Base-by-base conservation (phyloP, 2,113 vertebrate species). In the Neopipo cinnamomea region DNA sequence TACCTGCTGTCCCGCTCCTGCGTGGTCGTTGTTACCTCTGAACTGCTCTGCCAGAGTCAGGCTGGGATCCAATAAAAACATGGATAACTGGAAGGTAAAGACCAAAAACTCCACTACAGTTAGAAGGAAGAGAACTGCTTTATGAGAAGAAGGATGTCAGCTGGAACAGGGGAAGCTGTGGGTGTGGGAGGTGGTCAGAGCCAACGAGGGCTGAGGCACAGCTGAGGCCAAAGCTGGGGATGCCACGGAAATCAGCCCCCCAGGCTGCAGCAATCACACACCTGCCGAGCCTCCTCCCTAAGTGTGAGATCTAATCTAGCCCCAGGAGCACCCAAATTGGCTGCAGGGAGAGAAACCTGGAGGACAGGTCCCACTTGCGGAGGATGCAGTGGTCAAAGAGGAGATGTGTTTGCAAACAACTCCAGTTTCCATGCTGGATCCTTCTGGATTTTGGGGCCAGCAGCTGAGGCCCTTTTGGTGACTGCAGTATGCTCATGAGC, bases 1-100 rank as follows among this genome's bases (percentile, higher is more conserved):
- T 10, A 18, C 11, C 24, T 61, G 37, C 14, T 8, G 3, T 7
- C 42, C 84, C 75, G 30, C 24, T 42, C 42, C 9, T 18, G 3
- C 0, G 0, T 1, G 9, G 18, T 10, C 3, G 0, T 2, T 3
- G 0, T 31, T 80, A 86, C 35, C 42, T 68, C 30, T 18, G 37
- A 88, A 16, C 6, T 16, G 6, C 8, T 77, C 31, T 46, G 21
- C 22, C 13, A 28, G 3, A 41, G 14, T 8, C 33, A 28, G 17
- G 10, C 7, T 0, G 3, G 4, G 30, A 8, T 56, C 15, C 2
- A 0, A 8, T 2, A 11, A 28, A 6, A 19, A 22, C 1, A 10
- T 1, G 12, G 13, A 6, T n/a, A 20, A 8, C 8, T 3, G 3
- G 9, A 61, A n/a, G n/a, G n/a, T n/a, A n/a, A n/a, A n/a, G n/a